Conservation (phyloP, 2,113 vertebrate species). For the Aix galericulata region DNA sequence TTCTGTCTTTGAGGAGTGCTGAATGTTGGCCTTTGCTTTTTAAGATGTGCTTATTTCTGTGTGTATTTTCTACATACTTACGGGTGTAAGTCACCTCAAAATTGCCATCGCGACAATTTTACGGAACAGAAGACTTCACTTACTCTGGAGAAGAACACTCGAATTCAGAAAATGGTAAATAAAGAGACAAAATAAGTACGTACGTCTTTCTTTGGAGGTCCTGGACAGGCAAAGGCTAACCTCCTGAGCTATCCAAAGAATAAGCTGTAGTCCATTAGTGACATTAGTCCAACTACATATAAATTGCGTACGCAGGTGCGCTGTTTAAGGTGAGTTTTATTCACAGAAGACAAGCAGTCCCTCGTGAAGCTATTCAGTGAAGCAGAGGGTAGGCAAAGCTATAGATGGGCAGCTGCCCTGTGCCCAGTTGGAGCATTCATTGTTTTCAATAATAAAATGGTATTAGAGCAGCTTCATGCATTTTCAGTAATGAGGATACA, state of each 20-base stretch:
- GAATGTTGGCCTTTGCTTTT: background rate
- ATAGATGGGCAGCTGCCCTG: background rate
- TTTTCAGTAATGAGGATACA: background rate
- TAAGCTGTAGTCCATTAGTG: background rate
- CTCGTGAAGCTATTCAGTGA: background rate
- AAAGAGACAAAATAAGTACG: background rate
- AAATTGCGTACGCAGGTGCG: background rate
- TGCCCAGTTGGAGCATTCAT: background rate
- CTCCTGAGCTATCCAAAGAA: background rate
- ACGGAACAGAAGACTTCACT: background rate
- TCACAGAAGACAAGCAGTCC: background rate
- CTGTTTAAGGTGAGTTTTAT: background rate
- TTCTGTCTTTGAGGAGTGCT: background rate
- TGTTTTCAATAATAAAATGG: background rate
- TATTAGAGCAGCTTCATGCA: background rate
- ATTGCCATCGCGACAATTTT: background rate
- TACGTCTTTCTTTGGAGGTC: background rate
- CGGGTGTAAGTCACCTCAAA: background rate
- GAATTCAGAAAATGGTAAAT: background rate
- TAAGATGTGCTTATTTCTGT: background rate
- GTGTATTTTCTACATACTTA: background rate
- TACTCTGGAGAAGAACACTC: background rate
- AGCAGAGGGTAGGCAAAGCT: background rate
- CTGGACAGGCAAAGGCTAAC: background rate
- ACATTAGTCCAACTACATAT: background rate